These are phyloP conservation scores for Polia nebulosa DNA, from an alignment of 2,888 invertebrate genomes.

Conservation along the genomic window DNA sequence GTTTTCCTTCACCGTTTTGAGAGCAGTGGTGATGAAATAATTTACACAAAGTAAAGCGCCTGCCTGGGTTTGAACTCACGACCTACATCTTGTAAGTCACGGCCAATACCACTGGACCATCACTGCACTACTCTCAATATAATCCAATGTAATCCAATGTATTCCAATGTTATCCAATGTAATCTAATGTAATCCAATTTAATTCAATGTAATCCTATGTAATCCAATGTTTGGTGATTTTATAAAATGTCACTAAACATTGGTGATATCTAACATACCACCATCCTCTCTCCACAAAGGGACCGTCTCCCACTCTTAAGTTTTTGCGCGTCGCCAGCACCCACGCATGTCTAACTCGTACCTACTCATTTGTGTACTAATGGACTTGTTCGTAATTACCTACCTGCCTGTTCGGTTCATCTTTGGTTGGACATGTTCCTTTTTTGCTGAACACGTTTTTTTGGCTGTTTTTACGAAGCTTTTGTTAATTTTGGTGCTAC, in stretches of 20 bases:
- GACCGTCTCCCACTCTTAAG: constrained; percentile 1
- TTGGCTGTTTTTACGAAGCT: neutral
- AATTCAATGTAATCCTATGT: too few species aligned
- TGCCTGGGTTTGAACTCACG: too few species aligned
- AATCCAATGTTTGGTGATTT: too few species aligned
- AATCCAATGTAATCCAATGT: too few species aligned
- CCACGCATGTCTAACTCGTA: constrained; percentile 1
- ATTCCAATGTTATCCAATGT: too few species aligned
- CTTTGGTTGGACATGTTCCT: constrained; percentile 24
- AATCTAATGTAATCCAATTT: too few species aligned
- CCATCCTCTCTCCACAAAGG: neutral
- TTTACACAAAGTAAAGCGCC: too few species aligned
- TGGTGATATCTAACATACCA: neutral
- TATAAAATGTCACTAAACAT: neutral
- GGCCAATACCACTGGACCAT: too few species aligned
- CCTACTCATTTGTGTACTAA: constrained; percentile 32
- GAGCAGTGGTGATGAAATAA: too few species aligned
- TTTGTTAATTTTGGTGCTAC: neutral
- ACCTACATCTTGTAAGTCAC: too few species aligned
- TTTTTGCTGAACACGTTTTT: constrained; percentile 23
- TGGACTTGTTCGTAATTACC: constrained; percentile 47
- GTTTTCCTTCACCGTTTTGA: too few species aligned
- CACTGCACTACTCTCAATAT: too few species aligned
- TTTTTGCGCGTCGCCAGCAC: constrained; percentile 7
- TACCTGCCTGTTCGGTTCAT: neutral